Evolutionary conservation across 2,888 invertebrate genomes (phyloP), one percentile per base, ranked within the genome.

Genomic region (Polyommatus icarus): DNA sequence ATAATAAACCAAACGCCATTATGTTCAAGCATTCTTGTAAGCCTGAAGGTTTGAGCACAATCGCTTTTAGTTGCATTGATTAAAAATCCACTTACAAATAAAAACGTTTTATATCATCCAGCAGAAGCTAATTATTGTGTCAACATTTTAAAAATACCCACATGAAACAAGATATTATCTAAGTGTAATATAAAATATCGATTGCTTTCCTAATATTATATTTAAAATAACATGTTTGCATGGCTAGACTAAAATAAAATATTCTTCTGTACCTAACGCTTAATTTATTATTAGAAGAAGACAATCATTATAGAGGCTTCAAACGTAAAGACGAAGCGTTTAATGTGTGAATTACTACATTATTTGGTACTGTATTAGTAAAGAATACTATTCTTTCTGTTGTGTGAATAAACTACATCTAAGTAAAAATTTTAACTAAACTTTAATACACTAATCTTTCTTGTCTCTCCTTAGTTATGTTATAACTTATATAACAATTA

Each of bases 81-180:
- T 18, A 67, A 32, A 29, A 67, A 15, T 67, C 18, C 3, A 61
- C 8, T 59, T 61, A 61, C 29, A 15, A 20, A 73, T 46, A 1
- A 46, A 72, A 15, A 75, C 4, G 24, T 75, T 75, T 54, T 46
- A 54, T 75, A 3, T 5, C 54, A 75, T 24, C 15, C 18, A 50
- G 6, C 15, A 12, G 29, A 73, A 5, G 12, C 7, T 32, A 71
- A 71, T 18, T 3, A 15, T 12, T 72, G 72, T 72, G 40, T 75
- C 29, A 75, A 24, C 50, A 71, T 79, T 89, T 91, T 92, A 92
- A 92, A 92, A 92, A 92, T 85, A 89, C 92, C 92, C 92, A 92
- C 92, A 92, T 92, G 92, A 90, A 81, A 77, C 79, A 76, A 78
- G 46, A 72, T 50, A 50, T 59, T 77, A 61, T 77, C 61, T 77